These are phyloP conservation scores for Adelognathus sp. DNA, from an alignment of 2,888 invertebrate genomes.

Conservation along the genomic window DNA sequence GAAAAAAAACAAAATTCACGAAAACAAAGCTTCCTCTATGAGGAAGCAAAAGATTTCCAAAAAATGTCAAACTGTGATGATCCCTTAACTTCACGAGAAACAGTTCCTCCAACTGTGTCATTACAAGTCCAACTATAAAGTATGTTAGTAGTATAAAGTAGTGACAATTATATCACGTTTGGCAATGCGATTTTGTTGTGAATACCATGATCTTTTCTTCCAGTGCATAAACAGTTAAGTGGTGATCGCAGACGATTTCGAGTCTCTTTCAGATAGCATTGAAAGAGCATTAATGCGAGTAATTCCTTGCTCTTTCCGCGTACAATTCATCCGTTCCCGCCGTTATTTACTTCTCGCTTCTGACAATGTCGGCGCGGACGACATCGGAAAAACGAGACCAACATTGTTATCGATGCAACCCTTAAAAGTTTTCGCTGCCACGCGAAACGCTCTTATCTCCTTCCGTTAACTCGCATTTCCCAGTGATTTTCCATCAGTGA, in stretches of 20 bases:
- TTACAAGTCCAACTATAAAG: too few species aligned
- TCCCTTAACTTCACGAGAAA: too few species aligned
- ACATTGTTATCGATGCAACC: neutral
- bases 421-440: neutral
- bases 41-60: too few species aligned
- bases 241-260: neutral
- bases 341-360: neutral
- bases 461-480: slow-evolving; percentile 14
- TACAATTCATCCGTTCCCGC: neutral
- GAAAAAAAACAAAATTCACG: too few species aligned
- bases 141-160: too few species aligned
- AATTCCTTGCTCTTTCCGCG: neutral
- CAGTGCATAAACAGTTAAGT: too few species aligned
- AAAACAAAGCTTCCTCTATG: too few species aligned
- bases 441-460: neutral
- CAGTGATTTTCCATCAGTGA: slow-evolving; percentile 28
- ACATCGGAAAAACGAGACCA: neutral
- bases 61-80: too few species aligned
- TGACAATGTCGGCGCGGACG: neutral
- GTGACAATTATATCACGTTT: too few species aligned
- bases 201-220: too few species aligned
- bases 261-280: neutral
- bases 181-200: too few species aligned
- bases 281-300: neutral
- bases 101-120: too few species aligned